Base-by-base conservation (phyloP, 2,797 vertebrate species). In the Momotus momota region DNA sequence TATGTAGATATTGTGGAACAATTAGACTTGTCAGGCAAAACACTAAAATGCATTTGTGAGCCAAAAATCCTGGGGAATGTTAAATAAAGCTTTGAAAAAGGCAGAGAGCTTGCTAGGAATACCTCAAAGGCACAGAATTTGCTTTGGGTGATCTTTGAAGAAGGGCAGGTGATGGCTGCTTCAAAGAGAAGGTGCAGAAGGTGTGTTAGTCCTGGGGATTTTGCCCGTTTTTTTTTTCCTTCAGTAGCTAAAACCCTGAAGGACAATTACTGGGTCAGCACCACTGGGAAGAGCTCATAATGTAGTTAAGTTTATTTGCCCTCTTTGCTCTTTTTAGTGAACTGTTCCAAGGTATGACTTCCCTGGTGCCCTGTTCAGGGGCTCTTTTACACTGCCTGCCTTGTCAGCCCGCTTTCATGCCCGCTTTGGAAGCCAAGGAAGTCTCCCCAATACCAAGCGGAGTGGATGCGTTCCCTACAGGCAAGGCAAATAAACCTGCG, bases 121-220 rank as follows among this genome's bases (percentile, higher is more conserved):
- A 89, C 52, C 84, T 89, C 55, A 81, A 92, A 97, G 88, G 73
- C 80, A 21, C 62, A 67, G 72, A 61, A 73, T n/a, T 85, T 49
- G 67, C 19, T 96, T 83, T 88, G 71, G 87, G 46, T 92, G 89
- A 51, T 86, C 70, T 94, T 85, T 88, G 93, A 95, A 72, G 86
- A 87, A 62, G 75, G 23, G 64, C 25, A 55, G n/a, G 14, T 7
- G 31, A 31, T 70, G 73, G 49, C 71, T 60, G 70, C 66, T 88
- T 94, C 73, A 95, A 75, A 96, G 73, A 31, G 60, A 65, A 92
- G 80, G 81, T 92, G 64, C 62, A 71, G 60, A 57, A 29, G 1
- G 2, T 73, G 49, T n/a, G 60, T 81, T 70, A 90, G 26, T 23
- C 62, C 8, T 19, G 18, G 58, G 40, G 66, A 54, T 84, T 55